phyloP scores from a whole-genome alignment of 2,797 vertebrate species.

The Galaxias olidus region DNA sequence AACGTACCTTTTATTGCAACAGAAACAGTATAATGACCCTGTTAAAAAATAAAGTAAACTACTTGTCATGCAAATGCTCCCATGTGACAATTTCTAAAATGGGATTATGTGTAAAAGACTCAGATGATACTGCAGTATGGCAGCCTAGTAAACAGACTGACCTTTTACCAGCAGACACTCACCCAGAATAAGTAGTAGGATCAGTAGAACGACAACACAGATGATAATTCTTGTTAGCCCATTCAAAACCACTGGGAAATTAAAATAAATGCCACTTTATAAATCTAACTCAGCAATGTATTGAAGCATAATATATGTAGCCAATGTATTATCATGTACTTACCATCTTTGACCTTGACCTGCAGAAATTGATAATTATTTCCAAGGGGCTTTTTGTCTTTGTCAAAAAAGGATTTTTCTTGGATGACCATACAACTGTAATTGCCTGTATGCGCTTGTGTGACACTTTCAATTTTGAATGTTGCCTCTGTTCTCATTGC shows the following conservation, averaged over 20 bases:
- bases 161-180: slow-evolving; percentile 18
- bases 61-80: neutral
- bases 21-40: slow-evolving; percentile 14
- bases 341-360: slow-evolving; percentile 30
- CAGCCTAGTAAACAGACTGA: neutral
- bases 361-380: slow-evolving; percentile 23
- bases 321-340: neutral
- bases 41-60: slow-evolving; percentile 2
- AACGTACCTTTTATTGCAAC: neutral
- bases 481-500: slow-evolving; percentile 18
- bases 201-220: neutral
- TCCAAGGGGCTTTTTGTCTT: slow-evolving; percentile 5
- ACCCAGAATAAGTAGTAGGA: neutral
- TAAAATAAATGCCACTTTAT: slow-evolving; percentile 8
- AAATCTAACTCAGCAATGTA: neutral
- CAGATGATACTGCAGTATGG: no score
- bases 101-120: no score
- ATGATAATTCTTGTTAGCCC: accelerated
- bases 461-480: slow-evolving; percentile 31
- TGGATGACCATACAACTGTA: slow-evolving; percentile 55
- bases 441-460: slow-evolving; percentile 30
- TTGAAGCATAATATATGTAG: neutral
- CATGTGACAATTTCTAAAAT: neutral
- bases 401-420: slow-evolving; percentile 21
- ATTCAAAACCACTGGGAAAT: slow-evolving; percentile 13